phyloP scores from a whole-genome alignment of 2,797 vertebrate species.

The Clarias platycephalus region DNA sequence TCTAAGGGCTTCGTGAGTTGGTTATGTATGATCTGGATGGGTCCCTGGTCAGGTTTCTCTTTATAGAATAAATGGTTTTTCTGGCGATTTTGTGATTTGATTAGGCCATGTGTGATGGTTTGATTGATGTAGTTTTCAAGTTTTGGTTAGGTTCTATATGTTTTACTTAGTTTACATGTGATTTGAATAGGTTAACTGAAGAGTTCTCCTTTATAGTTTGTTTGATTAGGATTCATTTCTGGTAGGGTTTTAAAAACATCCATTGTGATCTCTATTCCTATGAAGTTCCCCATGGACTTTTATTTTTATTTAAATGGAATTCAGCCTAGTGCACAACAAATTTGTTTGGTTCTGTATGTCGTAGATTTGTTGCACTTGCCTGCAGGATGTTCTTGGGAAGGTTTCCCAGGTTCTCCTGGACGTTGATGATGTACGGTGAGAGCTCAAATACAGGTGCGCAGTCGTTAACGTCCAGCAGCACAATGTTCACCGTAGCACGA shows the following conservation, averaged over 20 bases:
- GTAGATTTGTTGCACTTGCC: conserved; percentile 70
- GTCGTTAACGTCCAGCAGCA: conserved; percentile 90
- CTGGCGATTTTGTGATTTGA: too few species aligned
- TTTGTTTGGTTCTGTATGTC: neutral
- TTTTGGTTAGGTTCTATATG: too few species aligned
- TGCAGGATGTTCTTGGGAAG: conserved; percentile 87
- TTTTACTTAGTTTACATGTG: neutral
- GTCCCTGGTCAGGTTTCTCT: neutral
- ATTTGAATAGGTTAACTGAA: neutral
- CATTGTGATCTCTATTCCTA: neutral
- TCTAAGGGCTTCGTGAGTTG: neutral
- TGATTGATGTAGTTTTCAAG: too few species aligned
- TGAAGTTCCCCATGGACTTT: neutral
- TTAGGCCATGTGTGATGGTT: too few species aligned
- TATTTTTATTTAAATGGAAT: neutral
- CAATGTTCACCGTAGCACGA: conserved; percentile 79
- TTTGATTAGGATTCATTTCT: neutral
- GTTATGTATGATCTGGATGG: neutral
- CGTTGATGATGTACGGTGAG: conserved; percentile 85
- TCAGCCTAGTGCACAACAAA: neutral
- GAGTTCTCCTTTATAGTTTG: neutral
- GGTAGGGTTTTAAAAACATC: neutral
- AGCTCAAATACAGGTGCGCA: conserved; percentile 87
- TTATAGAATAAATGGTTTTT: neutral
- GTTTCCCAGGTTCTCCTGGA: conserved; percentile 83